phyloP scores from a whole-genome alignment of 37 sponge, comb jelly and placozoan genomes.

The Lycopodina hypogea region DNA sequence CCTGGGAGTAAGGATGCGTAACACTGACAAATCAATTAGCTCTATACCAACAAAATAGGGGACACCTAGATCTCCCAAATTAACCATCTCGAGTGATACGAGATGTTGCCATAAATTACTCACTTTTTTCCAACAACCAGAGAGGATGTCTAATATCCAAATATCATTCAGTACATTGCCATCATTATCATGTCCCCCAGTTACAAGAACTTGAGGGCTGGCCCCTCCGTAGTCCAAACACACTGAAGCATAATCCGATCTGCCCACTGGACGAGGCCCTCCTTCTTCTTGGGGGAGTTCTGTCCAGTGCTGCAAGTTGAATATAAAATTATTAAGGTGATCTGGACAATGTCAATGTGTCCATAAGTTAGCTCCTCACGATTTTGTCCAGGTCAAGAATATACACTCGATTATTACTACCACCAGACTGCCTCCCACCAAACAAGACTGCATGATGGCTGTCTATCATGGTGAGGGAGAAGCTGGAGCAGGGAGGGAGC shows the following conservation, averaged over 20 bases:
- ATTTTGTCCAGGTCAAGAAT: conserved; percentile 39
- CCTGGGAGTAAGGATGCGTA: no score
- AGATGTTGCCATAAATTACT: not conserved
- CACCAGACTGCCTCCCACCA: conserved; percentile 48
- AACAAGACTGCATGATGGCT: no score
- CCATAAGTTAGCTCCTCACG: not conserved
- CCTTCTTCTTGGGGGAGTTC: no score
- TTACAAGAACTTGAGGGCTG: conserved; percentile 34
- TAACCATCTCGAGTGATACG: no score
- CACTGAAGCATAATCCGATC: conserved; percentile 25
- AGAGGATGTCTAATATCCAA: conserved; percentile 43
- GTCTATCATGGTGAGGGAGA: conserved; percentile 50
- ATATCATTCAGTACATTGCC: conserved; percentile 24
- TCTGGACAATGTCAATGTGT: no score
- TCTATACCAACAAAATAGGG: no score
- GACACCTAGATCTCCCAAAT: no score
- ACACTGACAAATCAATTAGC: no score
- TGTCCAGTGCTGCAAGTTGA: conserved; percentile 27
- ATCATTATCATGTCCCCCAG: conserved; percentile 40
- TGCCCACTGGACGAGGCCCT: no score
- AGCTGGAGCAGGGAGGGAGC: conserved; percentile 24
- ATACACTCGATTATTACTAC: conserved; percentile 42
- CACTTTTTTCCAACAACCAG: conserved; percentile 49
- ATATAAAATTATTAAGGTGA: no score
- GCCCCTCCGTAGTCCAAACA: conserved; percentile 14